Evolutionary conservation across 2,797 vertebrate genomes (phyloP), one percentile per base, ranked within the genome.

Genomic region (Lacerta bilineata): DNA sequence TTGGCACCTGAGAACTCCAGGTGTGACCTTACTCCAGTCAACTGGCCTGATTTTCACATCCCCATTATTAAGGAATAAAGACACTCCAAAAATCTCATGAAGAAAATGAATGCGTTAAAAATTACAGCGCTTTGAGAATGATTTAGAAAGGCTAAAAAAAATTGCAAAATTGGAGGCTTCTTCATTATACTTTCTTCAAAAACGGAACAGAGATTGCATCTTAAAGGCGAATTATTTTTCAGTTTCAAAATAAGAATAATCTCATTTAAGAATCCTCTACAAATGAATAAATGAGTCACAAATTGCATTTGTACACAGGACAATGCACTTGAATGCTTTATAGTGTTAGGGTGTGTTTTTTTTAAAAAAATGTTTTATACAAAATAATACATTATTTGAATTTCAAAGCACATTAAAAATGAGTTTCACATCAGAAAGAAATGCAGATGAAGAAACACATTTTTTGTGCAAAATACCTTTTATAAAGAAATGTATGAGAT

Each of bases 41-140:
- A 43, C 33, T 72, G 82, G 36, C 41, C 75, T 84, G 46, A 43
- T 46, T 15, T 72, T 69, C 41, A 33, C 87, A 17, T 71, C 17
- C 7, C 75, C 69, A 25, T 85, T 50, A 87, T 84, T 88, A 79
- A 84, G 50, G 15, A 80, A 80, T 64, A 80, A 80, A 61, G 27
- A 50, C 72, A 43, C 79, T 27, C 18, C 23, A 59, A n/a, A 82
- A 87, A 11, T 64, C 71, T 50, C 13, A 76, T 18, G 11, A 75
- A 68, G 41, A 81, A 20, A 87, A 76, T 76, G 41, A 76, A 87
- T 83, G 23, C 59, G 36, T 83, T 41, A 66, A 68, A 75, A 84
- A 79, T 84, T 36, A 71, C 5, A 7, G 75, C 79, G 36, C 36
- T 78, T 81, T 82, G 79, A 81, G n/a, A 55, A 8, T 36, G 55